Conservation (phyloP, 2,888 invertebrate genomes). For the Schizotus pectinicornis region DNA sequence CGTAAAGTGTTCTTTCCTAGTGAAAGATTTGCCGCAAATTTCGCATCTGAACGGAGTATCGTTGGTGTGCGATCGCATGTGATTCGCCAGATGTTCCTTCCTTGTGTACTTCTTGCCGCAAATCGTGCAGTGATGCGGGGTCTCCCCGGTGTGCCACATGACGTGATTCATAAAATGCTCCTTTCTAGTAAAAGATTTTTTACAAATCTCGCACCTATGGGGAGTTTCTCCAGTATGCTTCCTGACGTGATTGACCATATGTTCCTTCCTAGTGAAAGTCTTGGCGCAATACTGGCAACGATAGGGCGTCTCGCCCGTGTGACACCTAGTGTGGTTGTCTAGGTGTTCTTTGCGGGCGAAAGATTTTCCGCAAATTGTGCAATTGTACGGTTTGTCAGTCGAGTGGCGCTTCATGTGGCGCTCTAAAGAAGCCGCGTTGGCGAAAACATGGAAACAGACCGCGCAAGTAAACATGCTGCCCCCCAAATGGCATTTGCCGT, state of each 20-base stretch:
- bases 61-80: slow-evolving; percentile 87
- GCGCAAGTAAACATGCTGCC: slow-evolving; percentile 77
- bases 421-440: slow-evolving; percentile 73
- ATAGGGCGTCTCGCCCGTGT: slow-evolving; percentile 84
- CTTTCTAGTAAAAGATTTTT: slow-evolving; percentile 78
- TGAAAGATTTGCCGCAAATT: slow-evolving; percentile 87
- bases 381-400: slow-evolving; percentile 84
- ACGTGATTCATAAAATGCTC: slow-evolving; percentile 82
- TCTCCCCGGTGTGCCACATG: slow-evolving; percentile 85
- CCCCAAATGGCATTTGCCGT: slow-evolving; percentile 85
- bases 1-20: slow-evolving; percentile 88
- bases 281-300: slow-evolving; percentile 76
- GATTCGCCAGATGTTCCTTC: slow-evolving; percentile 87
- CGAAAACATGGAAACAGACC: slow-evolving; percentile 76
- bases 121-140: slow-evolving; percentile 85
- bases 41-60: slow-evolving; percentile 88
- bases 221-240: slow-evolving; percentile 80
- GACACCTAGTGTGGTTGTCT: slow-evolving; percentile 82
- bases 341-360: slow-evolving; percentile 88
- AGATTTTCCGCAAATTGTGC: slow-evolving; percentile 84
- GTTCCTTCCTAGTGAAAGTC: slow-evolving; percentile 78
- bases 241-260: slow-evolving; percentile 79
- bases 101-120: slow-evolving; percentile 89
- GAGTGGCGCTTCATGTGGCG: slow-evolving; percentile 82
- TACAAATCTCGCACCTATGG: slow-evolving; percentile 78